Conservation (phyloP, 2,113 vertebrate genomes). For the Laticauda colubrina region DNA sequence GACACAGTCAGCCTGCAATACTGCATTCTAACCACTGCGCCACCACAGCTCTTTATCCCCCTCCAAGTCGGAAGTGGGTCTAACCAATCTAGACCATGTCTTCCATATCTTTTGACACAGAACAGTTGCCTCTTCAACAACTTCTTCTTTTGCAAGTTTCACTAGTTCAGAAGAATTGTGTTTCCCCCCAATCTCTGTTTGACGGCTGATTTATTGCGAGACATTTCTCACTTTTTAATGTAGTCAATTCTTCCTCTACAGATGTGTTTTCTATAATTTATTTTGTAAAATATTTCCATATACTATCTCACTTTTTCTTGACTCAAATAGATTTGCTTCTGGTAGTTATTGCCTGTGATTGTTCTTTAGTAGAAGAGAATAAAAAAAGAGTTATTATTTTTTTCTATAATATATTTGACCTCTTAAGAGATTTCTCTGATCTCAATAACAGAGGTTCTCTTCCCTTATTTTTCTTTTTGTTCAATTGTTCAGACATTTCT, state of each 20-base stretch:
- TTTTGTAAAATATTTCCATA: neutral
- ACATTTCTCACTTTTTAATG: neutral
- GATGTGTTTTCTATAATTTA: neutral
- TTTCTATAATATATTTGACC: neutral
- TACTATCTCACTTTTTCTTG: neutral
- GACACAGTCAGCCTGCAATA: too few species aligned
- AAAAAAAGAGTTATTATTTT: neutral
- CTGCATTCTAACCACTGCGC: too few species aligned
- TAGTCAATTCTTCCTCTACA: neutral
- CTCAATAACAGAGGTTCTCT: neutral
- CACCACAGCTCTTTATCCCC: too few species aligned
- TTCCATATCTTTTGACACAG: neutral
- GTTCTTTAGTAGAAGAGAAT: neutral
- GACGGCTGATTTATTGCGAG: neutral
- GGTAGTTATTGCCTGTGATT: neutral
- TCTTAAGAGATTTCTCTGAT: neutral
- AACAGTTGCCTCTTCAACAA: neutral
- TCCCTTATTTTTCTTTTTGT: neutral
- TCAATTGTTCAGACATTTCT: neutral
- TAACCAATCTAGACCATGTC: neutral
- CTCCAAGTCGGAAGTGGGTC: neutral
- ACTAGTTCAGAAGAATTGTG: too few species aligned
- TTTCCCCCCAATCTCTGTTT: neutral
- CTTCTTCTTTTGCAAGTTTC: too few species aligned
- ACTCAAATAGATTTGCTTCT: neutral